These are phyloP conservation scores for Cylas formicarius DNA, from an alignment of 1,140 invertebrate genomes.

Conservation along the genomic window DNA sequence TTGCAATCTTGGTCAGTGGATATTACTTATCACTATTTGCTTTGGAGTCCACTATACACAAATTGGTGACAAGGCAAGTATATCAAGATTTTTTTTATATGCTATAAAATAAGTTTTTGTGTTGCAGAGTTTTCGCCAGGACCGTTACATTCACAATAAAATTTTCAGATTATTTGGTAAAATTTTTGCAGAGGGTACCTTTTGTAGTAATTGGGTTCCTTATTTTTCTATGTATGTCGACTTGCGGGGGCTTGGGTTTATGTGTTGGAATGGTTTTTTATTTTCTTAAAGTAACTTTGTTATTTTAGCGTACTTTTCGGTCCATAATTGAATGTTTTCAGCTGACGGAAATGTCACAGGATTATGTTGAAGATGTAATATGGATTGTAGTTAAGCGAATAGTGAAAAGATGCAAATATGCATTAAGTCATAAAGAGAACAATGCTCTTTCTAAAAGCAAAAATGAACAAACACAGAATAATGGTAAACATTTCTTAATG, in stretches of 20 bases:
- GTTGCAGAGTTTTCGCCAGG: constrained; percentile 46
- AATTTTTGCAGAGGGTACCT: constrained; percentile 48
- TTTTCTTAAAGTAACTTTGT: constrained; percentile 46
- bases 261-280: constrained; percentile 48
- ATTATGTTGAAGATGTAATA: constrained; percentile 61
- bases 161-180: constrained; percentile 50
- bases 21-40: constrained; percentile 47
- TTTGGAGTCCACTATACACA: constrained; percentile 51
- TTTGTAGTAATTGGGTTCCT: constrained; percentile 43
- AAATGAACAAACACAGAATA: constrained; percentile 6
- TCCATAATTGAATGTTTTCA: constrained; percentile 43
- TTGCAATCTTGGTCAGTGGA: constrained; percentile 44
- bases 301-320: constrained; percentile 9
- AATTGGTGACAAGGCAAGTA: constrained; percentile 48
- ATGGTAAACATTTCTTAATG: constrained; percentile 2
- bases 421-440: constrained; percentile 11
- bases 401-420: constrained; percentile 36
- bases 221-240: constrained; percentile 44
- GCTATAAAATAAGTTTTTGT: constrained; percentile 14
- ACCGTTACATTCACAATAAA: constrained; percentile 45
- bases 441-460: constrained; percentile 1
- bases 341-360: constrained; percentile 65
- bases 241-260: constrained; percentile 50
- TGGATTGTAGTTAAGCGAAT: constrained; percentile 48
- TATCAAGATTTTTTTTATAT: neutral